Evolutionary conservation across 2,888 invertebrate genomes (phyloP), one percentile per base, ranked within the genome.

Genomic region (Ochlodes sylvanus): DNA sequence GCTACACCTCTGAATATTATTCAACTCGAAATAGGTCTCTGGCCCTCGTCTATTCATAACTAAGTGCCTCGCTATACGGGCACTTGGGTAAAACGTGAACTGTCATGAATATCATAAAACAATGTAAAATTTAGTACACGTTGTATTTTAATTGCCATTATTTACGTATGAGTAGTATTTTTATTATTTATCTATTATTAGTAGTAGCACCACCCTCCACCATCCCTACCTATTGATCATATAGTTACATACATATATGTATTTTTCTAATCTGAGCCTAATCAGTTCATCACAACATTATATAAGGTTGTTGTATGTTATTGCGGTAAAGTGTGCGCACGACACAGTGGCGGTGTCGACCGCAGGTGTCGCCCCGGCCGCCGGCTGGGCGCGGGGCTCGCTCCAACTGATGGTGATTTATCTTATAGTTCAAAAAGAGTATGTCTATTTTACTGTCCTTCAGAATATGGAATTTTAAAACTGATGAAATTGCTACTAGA

Each of bases 1-100:
- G 75, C 69, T 75, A 76, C 76, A 72, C 74, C 66, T 68, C 70
- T 73, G 76, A 79, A 76, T 74, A 75, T 73, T 75, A 77, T 75
- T 77, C 77, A 73, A 71, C 74, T 72, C 54, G 69, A 70, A 74
- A 76, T 76, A 73, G 76, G 73, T 75, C 73, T 73, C 72, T 63
- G 71, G 67, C 73, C 66, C 67, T 47, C 72, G 56, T 70, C 74
- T 76, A 70, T 76, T 74, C 71, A 76, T 69, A 71, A 72, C 63
- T 76, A 75, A 73, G 65, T 69, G 69, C 69, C 63, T 70, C 70
- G 73, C 74, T 72, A 73, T 71, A 71, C 72, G 69, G 71, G 71
- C 12, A 19, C 50, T 50, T 17, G 50, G 19, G 7, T 7, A 50
- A 50, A 50, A n/a, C 19, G 38, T 38, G 12, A 38, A 38, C 38